phyloP scores from a whole-genome alignment of 2,113 vertebrate genomes.

The Psittacula cyanocephala region DNA sequence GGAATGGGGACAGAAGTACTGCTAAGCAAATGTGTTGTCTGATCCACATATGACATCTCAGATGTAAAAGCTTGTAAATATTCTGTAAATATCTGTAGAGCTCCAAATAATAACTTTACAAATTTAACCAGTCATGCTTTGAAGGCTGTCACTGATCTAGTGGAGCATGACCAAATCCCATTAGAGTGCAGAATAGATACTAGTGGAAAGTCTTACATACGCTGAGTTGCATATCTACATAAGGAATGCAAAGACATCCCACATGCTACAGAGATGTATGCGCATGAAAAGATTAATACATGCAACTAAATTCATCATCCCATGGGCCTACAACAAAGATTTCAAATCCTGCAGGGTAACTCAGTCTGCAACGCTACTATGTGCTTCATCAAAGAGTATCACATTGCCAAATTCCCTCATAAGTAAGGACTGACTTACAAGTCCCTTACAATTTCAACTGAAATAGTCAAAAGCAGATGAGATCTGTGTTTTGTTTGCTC shows the following conservation, averaged over 20 bases:
- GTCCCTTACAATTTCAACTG: neutral
- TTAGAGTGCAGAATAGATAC: slow-evolving; percentile 15
- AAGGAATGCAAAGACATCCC: neutral
- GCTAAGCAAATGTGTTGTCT: slow-evolving; percentile 22
- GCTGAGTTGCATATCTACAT: neutral
- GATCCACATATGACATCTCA: slow-evolving; percentile 25
- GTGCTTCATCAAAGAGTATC: neutral
- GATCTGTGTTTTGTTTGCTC: neutral
- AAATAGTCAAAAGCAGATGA: neutral
- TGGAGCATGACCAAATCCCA: slow-evolving; percentile 33
- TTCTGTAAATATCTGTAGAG: slow-evolving; percentile 49
- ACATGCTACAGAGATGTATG: neutral
- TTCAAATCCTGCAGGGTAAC: neutral
- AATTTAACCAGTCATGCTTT: slow-evolving; percentile 49
- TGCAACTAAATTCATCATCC: neutral
- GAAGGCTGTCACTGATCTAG: slow-evolving; percentile 50
- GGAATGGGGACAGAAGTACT: neutral
- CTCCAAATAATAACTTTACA: slow-evolving; percentile 51
- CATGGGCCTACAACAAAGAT: neutral
- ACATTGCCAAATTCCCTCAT: neutral
- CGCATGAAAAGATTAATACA: neutral
- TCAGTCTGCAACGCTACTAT: neutral
- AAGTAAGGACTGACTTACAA: neutral
- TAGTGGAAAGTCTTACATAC: neutral
- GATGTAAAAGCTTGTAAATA: slow-evolving; percentile 57